phyloP scores from a whole-genome alignment of 2,797 vertebrate genomes.

The Agapornis canus region DNA sequence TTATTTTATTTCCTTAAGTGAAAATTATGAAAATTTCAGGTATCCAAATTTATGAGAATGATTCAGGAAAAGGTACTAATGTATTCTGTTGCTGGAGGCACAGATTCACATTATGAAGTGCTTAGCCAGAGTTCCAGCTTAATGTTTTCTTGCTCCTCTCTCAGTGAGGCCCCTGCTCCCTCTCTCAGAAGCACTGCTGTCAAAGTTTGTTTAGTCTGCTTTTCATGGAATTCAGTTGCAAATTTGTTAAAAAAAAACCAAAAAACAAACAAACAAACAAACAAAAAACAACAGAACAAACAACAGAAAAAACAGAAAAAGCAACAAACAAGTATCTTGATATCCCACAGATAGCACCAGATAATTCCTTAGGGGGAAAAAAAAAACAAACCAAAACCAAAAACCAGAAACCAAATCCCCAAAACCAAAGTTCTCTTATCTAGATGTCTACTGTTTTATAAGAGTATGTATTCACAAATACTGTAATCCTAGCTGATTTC shows the following conservation, averaged over 20 bases:
- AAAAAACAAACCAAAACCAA: background rate
- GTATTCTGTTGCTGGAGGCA: background rate
- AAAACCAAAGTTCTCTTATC: background rate
- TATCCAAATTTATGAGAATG: background rate
- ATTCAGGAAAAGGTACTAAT: background rate
- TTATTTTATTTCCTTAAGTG: background rate
- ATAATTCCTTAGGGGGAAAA: background rate
- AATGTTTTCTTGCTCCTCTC: background rate
- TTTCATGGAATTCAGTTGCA: background rate
- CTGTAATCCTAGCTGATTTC: background rate
- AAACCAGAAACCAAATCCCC: fast-evolving
- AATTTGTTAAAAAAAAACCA: background rate
- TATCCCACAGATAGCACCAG: background rate
- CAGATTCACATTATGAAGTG: background rate
- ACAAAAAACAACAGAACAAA: no score
- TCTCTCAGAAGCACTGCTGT: background rate
- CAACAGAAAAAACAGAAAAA: no score
- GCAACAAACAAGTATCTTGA: fast-evolving
- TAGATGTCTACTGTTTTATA: background rate
- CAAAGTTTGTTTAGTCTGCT: background rate
- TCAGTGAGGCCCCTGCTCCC: background rate
- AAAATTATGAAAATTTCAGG: background rate
- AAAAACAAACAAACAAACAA: no score
- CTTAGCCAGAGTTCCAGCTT: background rate
- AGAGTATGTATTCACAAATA: background rate